Conservation (phyloP, 2,888 invertebrate species). For the Crematogaster levior region DNA sequence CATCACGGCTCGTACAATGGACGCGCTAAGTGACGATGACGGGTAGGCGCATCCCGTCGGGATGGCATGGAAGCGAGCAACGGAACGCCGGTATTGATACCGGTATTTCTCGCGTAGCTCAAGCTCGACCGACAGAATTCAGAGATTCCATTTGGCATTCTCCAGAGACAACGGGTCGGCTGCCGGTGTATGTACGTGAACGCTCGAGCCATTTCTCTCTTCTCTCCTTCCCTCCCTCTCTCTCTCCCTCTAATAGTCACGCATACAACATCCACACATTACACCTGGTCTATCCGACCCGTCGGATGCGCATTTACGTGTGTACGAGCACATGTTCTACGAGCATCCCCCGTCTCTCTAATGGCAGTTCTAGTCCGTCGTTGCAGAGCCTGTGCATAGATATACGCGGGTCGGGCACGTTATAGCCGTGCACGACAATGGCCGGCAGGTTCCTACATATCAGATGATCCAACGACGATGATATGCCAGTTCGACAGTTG, state of each 20-base stretch:
- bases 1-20: slow-evolving; percentile 57
- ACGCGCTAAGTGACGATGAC: slow-evolving; percentile 66
- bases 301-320: slow-evolving; percentile 24
- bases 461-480: slow-evolving; percentile 15
- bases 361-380: background rate
- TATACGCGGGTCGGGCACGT: slow-evolving; percentile 10
- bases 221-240: background rate
- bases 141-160: slow-evolving; percentile 81
- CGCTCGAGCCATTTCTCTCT: slow-evolving; percentile 63
- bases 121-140: slow-evolving; percentile 77
- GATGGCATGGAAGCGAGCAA: slow-evolving; percentile 66
- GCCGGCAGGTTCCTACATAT: background rate
- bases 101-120: slow-evolving; percentile 74
- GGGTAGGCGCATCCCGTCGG: slow-evolving; percentile 63
- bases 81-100: slow-evolving; percentile 68
- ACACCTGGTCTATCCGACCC: background rate
- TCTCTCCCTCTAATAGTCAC: background rate
- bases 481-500: slow-evolving; percentile 28
- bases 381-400: slow-evolving; percentile 7
- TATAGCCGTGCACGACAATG: slow-evolving; percentile 34
- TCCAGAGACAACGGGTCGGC: slow-evolving; percentile 75
- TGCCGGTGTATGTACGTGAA: slow-evolving; percentile 74
- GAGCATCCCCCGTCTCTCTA: background rate
- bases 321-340: slow-evolving; percentile 2
- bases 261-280: slow-evolving; percentile 9